Base-by-base conservation (phyloP, 2,797 vertebrate species). In the Onychomys torridus region DNA sequence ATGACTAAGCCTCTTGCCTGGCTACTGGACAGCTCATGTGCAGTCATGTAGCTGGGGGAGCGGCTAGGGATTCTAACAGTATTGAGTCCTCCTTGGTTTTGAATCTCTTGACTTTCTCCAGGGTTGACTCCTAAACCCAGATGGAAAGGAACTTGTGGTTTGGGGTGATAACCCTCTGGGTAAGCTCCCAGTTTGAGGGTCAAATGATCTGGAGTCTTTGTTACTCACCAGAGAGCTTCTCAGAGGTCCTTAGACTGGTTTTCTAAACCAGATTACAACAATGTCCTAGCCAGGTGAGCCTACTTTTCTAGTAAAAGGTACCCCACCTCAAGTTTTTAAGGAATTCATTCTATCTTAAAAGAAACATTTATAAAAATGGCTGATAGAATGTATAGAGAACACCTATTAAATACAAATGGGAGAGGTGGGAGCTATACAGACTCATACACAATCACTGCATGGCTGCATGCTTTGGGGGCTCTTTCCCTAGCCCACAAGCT, bases 331-430 rank as follows among this genome's bases (percentile, higher is more conserved):
- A 77, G 32, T 69, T 95, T 84, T 61, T 93, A 84, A 92, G 57
- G 40, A 96, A 96, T 93, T 94, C 69, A 96, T 95, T 94, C 43
- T 89, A 37, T 93, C 59, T 94, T 93, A 94, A 95, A 91, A 92
- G 75, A 87, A 96, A 88, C 52, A 95, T 59, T 91, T 89, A 93
- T 16, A 94, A 96, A 98, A 96, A 78, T 96, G 77, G 19, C 40
- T 87, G 55, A 49, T 78, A 85, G 67, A 93, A 87, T 91, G 34
- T 34, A 16, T 2, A 6, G 12, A 67, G 43, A 49, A 13, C 19
- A 85, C 32, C 25, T 32, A 32, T 4, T 3, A 57, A 55, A 55
- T 55, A 71, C 21, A 71, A 57, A 32, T 6, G 0, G n/a, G 49
- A 67, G 27, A 16, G 1, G 21, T n/a, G 19, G 11, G 2, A 69